phyloP scores from a whole-genome alignment of 2,888 invertebrate species.

The Acronicta alni region DNA sequence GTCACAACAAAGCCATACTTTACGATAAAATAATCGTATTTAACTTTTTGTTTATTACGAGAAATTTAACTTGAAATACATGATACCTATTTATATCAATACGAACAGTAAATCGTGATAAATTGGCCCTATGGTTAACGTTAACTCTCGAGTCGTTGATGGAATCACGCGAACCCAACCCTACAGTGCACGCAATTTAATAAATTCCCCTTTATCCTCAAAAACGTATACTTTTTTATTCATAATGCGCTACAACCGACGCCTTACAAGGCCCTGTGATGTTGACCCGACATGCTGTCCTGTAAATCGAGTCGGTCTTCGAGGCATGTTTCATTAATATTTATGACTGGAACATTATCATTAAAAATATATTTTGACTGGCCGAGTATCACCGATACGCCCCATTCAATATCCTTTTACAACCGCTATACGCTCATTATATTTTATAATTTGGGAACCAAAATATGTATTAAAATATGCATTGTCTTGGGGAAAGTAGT shows the following conservation, averaged over 20 bases:
- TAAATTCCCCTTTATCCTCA: constrained; percentile 54
- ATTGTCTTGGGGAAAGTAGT: constrained; percentile 15
- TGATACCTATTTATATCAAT: constrained; percentile 46
- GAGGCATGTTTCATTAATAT: constrained; percentile 84
- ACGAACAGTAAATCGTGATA: constrained; percentile 51
- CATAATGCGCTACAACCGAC: constrained; percentile 47
- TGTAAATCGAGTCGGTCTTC: constrained; percentile 70
- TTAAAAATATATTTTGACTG: constrained; percentile 82
- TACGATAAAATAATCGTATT: constrained; percentile 14
- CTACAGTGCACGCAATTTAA: constrained; percentile 58
- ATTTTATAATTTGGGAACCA: constrained; percentile 37
- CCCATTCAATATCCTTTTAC: constrained; percentile 63
- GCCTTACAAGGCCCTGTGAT: constrained; percentile 59
- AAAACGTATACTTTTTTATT: constrained; percentile 49
- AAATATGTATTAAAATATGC: constrained; percentile 33
- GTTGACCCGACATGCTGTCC: constrained; percentile 66
- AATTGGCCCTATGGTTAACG: constrained; percentile 54
- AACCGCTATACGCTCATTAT: constrained; percentile 51
- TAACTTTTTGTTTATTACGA: constrained; percentile 31
- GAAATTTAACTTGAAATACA: constrained; percentile 28
- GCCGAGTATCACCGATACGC: constrained; percentile 72
- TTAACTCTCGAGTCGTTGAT: constrained; percentile 35
- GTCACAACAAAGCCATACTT: constrained; percentile 30
- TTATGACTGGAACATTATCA: constrained; percentile 85
- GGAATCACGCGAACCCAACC: constrained; percentile 54